Conservation (phyloP, 2,113 vertebrate species). For the Urocynchramus pylzowi region DNA sequence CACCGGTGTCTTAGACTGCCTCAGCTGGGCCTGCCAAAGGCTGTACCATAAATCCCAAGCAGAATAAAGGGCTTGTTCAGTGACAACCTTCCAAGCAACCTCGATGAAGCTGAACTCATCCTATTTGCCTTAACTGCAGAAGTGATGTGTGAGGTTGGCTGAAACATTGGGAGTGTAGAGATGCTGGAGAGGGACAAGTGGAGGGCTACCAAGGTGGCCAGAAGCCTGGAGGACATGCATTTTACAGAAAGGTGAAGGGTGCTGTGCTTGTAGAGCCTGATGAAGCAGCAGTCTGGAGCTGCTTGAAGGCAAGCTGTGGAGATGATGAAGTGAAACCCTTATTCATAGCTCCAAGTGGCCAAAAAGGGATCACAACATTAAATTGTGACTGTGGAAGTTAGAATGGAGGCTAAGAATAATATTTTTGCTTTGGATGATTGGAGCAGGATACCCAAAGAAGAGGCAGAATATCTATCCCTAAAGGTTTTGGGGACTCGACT, state of each 20-base stretch:
- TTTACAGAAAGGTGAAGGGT: neutral
- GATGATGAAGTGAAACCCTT: neutral
- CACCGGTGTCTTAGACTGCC: neutral
- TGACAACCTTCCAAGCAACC: neutral
- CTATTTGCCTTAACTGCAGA: neutral
- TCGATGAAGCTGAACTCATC: neutral
- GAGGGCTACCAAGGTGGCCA: neutral
- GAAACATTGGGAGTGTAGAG: neutral
- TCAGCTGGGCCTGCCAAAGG: neutral
- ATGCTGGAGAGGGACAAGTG: neutral
- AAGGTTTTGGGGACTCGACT: neutral
- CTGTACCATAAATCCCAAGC: neutral
- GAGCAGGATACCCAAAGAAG: neutral
- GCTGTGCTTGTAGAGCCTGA: neutral
- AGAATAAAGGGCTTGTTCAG: neutral
- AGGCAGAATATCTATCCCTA: neutral
- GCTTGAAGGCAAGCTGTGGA: neutral
- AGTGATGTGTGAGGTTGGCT: neutral
- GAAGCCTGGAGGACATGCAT: neutral
- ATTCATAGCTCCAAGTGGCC: neutral
- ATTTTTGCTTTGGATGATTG: neutral
- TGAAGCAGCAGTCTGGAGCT: neutral
- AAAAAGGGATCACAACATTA: neutral
- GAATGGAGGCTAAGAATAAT: neutral
- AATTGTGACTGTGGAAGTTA: neutral